Base-by-base conservation (phyloP, 2,113 vertebrate species). In the Psophia crepitans region DNA sequence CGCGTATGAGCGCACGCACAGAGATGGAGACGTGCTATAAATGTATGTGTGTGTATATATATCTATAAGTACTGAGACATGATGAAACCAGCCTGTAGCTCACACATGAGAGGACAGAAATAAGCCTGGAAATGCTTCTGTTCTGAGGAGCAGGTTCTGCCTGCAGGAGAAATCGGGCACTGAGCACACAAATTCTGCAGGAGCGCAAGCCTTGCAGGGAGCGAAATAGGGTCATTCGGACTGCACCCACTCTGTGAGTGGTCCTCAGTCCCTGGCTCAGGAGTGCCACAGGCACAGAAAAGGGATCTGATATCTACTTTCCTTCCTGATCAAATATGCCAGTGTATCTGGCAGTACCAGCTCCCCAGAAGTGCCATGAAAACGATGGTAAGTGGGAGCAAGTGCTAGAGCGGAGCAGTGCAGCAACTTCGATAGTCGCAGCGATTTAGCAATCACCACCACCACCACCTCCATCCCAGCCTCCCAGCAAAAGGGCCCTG, bases 391-490 rank as follows among this genome's bases (percentile, higher is more conserved):
- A 60, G n/a, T 7, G 27, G 35, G 51, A 43, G 14, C 20, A 35
- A 48, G 39, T 1, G 26, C 39, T 17, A 37, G 26, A 27, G 33
- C 5, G 8, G 53, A 81, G 65, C 64, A 39, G 51, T 3, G 43
- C 30, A 53, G 84, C 0, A 6, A 30, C 65, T n/a, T n/a, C 4
- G 16, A 5, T 1, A 27, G 33, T 12, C 2, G 1, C 60, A 24
- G 27, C 6, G 46, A 28, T 30, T 48, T 32, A 81, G 61, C 44
- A 73, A 23, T 8, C 17, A 32, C 18, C 53, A 43, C 14, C 32
- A 70, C 3, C 32, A 76, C 4, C 32, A 14, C 71, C 26, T 51
- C 69, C 74, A 33, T 30, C 21, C 39, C 37, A 33, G 2, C 4
- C 23, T 8, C 20, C 39, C 16, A 27, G 37, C 12, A 53, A 53